Conservation (phyloP, 1,140 invertebrate genomes). For the Drosophila nannoptera region DNA sequence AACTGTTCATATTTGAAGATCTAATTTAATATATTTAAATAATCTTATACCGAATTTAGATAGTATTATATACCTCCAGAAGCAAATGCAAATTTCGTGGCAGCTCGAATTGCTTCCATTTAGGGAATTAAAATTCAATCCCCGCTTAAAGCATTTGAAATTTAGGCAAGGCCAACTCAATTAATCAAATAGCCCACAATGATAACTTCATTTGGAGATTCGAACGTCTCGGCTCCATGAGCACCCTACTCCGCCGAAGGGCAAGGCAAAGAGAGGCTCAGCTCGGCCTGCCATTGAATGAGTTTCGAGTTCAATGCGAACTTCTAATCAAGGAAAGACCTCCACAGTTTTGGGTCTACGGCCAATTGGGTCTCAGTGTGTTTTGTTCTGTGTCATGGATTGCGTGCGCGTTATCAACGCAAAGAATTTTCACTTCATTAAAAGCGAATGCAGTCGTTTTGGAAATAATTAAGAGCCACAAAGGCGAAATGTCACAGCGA, state of each 20-base stretch:
- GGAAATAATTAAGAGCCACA: conserved; percentile 77
- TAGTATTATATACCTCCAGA: no score
- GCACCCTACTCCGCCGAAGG: background rate
- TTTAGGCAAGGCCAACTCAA: no score
- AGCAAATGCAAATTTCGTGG: no score
- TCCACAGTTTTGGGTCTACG: conserved; percentile 3
- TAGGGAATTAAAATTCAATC: no score
- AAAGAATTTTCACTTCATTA: conserved; percentile 79
- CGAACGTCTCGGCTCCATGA: no score
- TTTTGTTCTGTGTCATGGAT: conserved; percentile 47
- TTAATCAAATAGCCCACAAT: no score
- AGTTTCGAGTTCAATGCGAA: background rate
- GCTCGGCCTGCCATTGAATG: conserved; percentile 29
- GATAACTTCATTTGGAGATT: no score
- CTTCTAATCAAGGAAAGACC: background rate
- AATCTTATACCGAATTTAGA: no score
- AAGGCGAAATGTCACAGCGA: conserved; percentile 74
- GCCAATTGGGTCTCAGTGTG: conserved; percentile 26
- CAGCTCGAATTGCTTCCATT: no score
- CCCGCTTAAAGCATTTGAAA: no score
- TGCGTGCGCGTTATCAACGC: conserved; percentile 72
- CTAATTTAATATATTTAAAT: no score
- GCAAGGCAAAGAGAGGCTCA: conserved; percentile 12
- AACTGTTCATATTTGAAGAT: no score
- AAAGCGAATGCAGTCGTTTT: conserved; percentile 76